These are phyloP conservation scores for Copidosoma floridanum DNA, from an alignment of 1,140 invertebrate genomes.

Conservation along the genomic window DNA sequence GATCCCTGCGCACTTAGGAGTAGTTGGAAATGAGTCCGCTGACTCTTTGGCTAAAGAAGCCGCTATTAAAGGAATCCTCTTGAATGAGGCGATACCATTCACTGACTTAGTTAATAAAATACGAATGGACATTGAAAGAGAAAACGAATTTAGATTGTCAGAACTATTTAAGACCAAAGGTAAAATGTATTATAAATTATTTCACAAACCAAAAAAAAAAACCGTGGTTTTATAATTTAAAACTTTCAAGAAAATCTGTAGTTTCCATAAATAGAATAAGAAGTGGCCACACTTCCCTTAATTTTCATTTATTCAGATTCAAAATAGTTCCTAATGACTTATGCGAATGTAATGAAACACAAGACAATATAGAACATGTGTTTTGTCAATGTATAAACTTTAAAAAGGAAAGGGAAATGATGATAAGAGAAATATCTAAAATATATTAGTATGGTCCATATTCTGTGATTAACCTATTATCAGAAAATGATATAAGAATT, in stretches of 20 bases:
- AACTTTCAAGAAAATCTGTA: conserved; percentile 1
- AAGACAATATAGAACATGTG: too few species aligned
- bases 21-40: conserved; percentile 16
- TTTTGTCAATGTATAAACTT: neutral
- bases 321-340: too few species aligned
- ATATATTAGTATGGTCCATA: neutral
- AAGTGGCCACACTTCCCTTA: too few species aligned
- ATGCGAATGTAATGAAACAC: too few species aligned
- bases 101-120: neutral
- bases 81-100: conserved; percentile 8
- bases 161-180: conserved; percentile 1
- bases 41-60: conserved; percentile 13
- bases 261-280: too few species aligned
- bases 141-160: conserved; percentile 1
- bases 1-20: conserved; percentile 19
- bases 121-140: conserved; percentile 3
- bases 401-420: neutral
- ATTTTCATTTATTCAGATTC: too few species aligned
- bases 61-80: neutral
- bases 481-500: neutral
- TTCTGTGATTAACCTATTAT: neutral
- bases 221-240: conserved; percentile 9
- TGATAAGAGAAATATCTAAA: neutral
- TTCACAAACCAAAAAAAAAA: conserved; percentile 4
- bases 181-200: conserved; percentile 11